Percentiles rank a stretch among this genome's conserved stretches.
Evolutionary conservation across 2,797 vertebrate species (phyloP).

Genomic region (Emys orbicularis): DNA sequence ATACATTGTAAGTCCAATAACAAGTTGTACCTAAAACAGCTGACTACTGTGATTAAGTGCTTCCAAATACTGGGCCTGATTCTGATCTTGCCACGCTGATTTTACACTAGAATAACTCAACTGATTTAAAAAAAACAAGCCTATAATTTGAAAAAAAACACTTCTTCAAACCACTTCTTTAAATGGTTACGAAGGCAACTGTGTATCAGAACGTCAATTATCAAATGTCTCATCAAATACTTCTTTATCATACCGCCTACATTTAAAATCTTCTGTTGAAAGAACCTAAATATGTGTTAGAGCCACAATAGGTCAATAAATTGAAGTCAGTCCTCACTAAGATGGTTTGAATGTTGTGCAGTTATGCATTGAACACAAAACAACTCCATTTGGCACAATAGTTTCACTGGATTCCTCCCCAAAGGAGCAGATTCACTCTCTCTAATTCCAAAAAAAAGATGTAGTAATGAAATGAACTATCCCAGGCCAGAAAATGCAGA

Average conservation of each 20-base stretch:
- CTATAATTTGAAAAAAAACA: neutral
- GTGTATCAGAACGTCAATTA: neutral
- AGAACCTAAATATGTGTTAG: neutral
- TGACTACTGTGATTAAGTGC: neutral
- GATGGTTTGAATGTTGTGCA: accelerated
- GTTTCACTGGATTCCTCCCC: slow-evolving; percentile 49
- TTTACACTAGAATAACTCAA: neutral
- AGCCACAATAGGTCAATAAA: neutral
- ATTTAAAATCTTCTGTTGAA: neutral
- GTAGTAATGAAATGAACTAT: slow-evolving; percentile 65
- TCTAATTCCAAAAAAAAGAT: slow-evolving; percentile 48
- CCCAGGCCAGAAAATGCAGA: slow-evolving; percentile 64
- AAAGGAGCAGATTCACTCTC: slow-evolving; percentile 63
- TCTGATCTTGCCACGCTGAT: neutral
- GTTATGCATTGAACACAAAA: neutral
- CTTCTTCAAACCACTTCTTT: neutral
- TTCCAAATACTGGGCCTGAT: neutral
- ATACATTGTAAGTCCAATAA: neutral
- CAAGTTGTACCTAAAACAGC: slow-evolving; percentile 19
- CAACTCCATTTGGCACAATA: slow-evolving; percentile 36
- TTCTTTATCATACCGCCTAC: neutral
- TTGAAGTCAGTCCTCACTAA: neutral
- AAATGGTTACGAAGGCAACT: neutral
- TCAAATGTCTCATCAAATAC: neutral
- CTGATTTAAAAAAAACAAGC: neutral